Conservation (phyloP, 2,888 invertebrate species). For the Germaria angustata region DNA sequence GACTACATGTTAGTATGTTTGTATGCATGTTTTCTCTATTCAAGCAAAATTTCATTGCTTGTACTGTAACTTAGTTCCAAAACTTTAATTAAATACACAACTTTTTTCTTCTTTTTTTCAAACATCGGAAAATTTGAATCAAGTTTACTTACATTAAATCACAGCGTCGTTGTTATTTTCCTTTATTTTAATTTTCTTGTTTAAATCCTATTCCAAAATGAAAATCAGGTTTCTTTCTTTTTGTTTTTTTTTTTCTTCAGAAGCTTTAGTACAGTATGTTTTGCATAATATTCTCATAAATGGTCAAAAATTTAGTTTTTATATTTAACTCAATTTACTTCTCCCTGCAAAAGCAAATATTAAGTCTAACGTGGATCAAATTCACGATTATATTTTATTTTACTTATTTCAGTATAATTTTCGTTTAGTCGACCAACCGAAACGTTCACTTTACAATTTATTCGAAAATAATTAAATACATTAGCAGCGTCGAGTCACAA, state of each 20-base stretch:
- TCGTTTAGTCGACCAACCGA: constrained; percentile 32
- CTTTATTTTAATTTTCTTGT: constrained; percentile 8
- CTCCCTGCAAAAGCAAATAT: constrained; percentile 8
- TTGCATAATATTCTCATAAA: constrained; percentile 56
- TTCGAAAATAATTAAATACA: constrained; percentile 2
- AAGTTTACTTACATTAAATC: constrained; percentile 54
- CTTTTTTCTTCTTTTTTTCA: constrained; percentile 2
- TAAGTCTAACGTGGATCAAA: constrained; percentile 48
- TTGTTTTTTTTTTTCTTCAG: constrained; percentile 42
- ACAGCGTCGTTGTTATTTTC: constrained; percentile 10
- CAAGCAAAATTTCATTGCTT: constrained; percentile 54
- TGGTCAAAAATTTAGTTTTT: constrained; percentile 23
- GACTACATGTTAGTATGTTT: constrained; percentile 39
- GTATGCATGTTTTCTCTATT: constrained; percentile 64
- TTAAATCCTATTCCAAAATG: constrained; percentile 42
- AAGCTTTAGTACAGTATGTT: constrained; percentile 64
- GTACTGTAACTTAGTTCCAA: constrained; percentile 57
- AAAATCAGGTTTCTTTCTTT: constrained; percentile 55
- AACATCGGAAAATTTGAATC: constrained; percentile 27
- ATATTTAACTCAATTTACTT: constrained; percentile 13
- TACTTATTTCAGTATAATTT: neutral
- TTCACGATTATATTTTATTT: constrained; percentile 11
- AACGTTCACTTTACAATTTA: constrained; percentile 42
- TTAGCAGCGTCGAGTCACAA: neutral
- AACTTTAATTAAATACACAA: constrained; percentile 56